Percentiles rank a stretch among this genome's conserved stretches.
Evolutionary conservation across 2,113 vertebrate genomes (phyloP).

Genomic region (Phalacrocorax pelagicus): DNA sequence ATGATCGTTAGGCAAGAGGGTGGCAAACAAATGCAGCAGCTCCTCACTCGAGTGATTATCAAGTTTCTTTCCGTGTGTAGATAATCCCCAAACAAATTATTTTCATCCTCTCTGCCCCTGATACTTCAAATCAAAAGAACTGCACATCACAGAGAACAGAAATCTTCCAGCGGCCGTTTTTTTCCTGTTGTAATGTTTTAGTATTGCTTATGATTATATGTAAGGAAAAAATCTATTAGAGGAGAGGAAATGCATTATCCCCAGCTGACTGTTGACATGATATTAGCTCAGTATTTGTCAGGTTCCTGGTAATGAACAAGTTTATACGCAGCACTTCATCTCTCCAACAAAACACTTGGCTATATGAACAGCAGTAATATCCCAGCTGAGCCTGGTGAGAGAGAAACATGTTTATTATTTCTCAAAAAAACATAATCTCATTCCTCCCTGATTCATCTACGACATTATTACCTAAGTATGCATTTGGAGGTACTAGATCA

Average conservation of each 20-base stretch:
- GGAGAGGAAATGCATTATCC: conserved; percentile 16
- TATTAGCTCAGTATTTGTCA: conserved; percentile 18
- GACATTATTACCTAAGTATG: neutral
- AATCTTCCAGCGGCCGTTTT: rapidly evolving
- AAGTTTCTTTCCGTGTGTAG: neutral
- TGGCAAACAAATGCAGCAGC: neutral
- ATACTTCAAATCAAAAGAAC: neutral
- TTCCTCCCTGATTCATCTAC: neutral
- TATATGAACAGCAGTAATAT: neutral
- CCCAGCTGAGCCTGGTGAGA: neutral
- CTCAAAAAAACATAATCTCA: neutral
- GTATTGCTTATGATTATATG: neutral
- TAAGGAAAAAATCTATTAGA: conserved; percentile 34
- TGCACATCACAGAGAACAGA: neutral
- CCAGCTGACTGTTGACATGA: conserved; percentile 8
- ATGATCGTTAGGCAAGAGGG: neutral
- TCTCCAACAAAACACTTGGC: conserved; percentile 8
- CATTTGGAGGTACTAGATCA: conserved; percentile 1
- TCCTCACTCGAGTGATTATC: neutral
- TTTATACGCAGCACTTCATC: neutral
- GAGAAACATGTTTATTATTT: conserved; percentile 29
- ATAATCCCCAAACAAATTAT: conserved; percentile 28
- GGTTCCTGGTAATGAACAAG: conserved; percentile 28
- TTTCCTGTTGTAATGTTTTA: neutral
- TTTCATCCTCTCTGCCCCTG: neutral